These are phyloP conservation scores for Zele albiditarsus DNA, from an alignment of 2,888 invertebrate genomes.

Conservation along the genomic window DNA sequence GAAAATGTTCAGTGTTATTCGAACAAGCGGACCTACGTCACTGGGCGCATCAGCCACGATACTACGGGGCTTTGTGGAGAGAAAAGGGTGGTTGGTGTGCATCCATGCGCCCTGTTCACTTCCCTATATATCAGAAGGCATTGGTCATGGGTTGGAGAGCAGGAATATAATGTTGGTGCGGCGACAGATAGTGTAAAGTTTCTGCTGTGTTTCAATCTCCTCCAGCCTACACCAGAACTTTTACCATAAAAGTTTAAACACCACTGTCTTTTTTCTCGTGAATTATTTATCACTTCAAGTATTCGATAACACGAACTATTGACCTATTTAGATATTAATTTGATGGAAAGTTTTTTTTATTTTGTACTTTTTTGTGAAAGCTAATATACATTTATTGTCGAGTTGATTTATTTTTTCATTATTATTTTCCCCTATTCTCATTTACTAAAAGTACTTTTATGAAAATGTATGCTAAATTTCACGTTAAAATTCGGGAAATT, in stretches of 20 bases:
- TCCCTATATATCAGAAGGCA: background rate
- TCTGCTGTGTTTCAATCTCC: background rate
- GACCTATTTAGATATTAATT: background rate
- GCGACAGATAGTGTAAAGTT: background rate
- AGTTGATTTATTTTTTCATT: no score
- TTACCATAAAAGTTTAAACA: background rate
- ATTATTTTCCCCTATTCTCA: no score
- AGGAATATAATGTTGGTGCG: background rate
- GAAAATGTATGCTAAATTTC: no score
- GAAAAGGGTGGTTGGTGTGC: slow-evolving; percentile 15
- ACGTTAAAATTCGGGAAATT: no score
- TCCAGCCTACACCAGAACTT: background rate
- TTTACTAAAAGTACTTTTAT: no score
- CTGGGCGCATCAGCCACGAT: slow-evolving; percentile 12
- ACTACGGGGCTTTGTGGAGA: background rate
- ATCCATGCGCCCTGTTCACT: slow-evolving; percentile 18
- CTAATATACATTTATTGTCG: background rate
- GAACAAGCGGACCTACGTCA: slow-evolving; percentile 24
- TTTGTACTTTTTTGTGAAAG: background rate
- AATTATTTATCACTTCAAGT: background rate
- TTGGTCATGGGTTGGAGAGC: background rate
- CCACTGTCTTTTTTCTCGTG: background rate
- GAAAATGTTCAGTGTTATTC: slow-evolving; percentile 9
- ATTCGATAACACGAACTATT: background rate
- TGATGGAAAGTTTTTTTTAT: background rate